Evolutionary conservation across 2,888 invertebrate genomes (phyloP), one percentile per base, ranked within the genome.

Genomic region (Carpatolechia fugitivella): DNA sequence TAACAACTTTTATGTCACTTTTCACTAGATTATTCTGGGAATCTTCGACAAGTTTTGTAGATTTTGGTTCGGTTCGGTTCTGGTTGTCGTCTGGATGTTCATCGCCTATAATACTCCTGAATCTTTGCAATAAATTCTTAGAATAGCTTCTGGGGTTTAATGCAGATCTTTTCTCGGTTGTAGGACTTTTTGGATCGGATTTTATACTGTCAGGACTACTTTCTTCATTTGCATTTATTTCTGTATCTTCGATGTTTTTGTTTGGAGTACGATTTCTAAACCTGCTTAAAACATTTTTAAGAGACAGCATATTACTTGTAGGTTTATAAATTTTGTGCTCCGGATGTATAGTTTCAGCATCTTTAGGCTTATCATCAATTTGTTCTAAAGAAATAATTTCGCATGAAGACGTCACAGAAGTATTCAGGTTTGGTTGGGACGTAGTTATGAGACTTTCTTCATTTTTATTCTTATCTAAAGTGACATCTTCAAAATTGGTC

Each of bases 301-400:
- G 79, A 3, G 93, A 90, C 1, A 88, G 66, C 61, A 90, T 80
- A 58, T 88, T 92, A 48, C 91, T 89, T 0, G 92, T 91, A 46
- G 93, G 93, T 60, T 94, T 92, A 70, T 95, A 95, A 65, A 95
- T 95, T 80, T 94, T 95, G 75, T 96, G 95, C 70, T 95, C 95
- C 0, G 96, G 96, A 71, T 95, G 95, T 59, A 93, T 91, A 1
- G 91, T 81, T 74, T 82, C 90, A 61, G 79, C 81, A 68, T 64
- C 88, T 68, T 70, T 87, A 57, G 83, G 66, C 70, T 85, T 92
- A 63, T 65, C 87, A 62, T 82, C 82, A 33, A 78, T 88, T n/a
- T 76, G 80, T 4, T 91, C 87, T 40, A 74, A 59, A 5, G 91
- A 82, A 47, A 92, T 68, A 0, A 91, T 86, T 73, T 91, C 92